Evolutionary conservation across 2,888 invertebrate species (phyloP), one percentile per base, ranked within the genome.

Genomic region (Hypena proboscidalis): DNA sequence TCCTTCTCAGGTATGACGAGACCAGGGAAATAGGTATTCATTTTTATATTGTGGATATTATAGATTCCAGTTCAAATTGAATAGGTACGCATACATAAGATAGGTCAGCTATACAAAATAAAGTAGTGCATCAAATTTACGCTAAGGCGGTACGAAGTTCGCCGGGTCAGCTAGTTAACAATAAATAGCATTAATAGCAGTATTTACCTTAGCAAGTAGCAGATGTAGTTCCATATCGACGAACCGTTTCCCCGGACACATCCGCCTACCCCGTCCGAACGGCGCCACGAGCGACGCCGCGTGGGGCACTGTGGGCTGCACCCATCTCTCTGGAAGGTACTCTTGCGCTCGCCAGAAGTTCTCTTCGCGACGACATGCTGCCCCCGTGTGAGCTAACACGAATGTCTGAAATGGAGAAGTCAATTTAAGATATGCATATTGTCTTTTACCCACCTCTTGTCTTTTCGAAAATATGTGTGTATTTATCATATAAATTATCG

Each of bases 161-260:
- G n/a, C n/a, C n/a, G n/a, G n/a, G n/a, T n/a, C n/a, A n/a, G n/a
- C n/a, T n/a, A n/a, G n/a, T n/a, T n/a, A n/a, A n/a, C n/a, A n/a
- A n/a, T n/a, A n/a, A n/a, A n/a, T n/a, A n/a, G n/a, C 7, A 22
- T 6, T 21, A 10, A 9, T 32, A 11, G 14, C 4, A 8, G 17
- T 30, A 19, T 17, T 3, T 37, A 70, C 95, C 93, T 95, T 95
- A 13, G 95, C 95, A 10, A 97, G 83, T 44, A 95, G 85, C 36
- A 96, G 85, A 49, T 95, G 94, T 9, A 97, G 85, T 60, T 95
- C 95, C 58, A 96, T 93, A 67, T 96, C 96, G 1, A 96, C 95
- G 73, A 97, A 96, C 46, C 96, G 90, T 81, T 96, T 96, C 30
- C 97, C 97, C 0, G 97, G 97, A 74, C 97, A 97, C 83, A 95